These are phyloP conservation scores for Drosophila neotestacea DNA, from an alignment of 2,888 invertebrate species.

Conservation along the genomic window DNA sequence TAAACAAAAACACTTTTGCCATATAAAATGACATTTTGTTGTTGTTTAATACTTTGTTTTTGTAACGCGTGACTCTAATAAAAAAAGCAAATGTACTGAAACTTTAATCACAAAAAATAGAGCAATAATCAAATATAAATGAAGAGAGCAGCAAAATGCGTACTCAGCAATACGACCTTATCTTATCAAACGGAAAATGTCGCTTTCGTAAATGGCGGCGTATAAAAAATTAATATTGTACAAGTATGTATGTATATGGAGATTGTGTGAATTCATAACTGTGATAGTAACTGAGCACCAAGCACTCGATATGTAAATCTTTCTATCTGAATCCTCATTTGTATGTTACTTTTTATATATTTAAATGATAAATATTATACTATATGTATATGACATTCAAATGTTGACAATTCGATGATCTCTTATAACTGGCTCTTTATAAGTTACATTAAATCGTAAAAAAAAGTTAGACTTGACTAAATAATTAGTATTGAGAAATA, in stretches of 20 bases:
- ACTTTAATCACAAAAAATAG: constrained; percentile 70
- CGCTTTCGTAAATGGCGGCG: constrained; percentile 71
- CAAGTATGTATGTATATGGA: constrained; percentile 1
- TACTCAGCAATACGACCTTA: constrained; percentile 46
- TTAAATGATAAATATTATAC: background rate
- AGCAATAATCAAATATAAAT: constrained; percentile 66
- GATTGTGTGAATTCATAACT: constrained; percentile 23
- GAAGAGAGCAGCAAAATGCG: constrained; percentile 39
- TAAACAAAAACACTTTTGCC: constrained; percentile 65
- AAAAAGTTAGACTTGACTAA: too few relatives aligned
- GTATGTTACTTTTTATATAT: background rate
- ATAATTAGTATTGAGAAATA: too few relatives aligned
- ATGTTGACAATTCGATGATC: too few relatives aligned
- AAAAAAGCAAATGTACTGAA: constrained; percentile 59
- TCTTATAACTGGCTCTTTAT: too few relatives aligned
- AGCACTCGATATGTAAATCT: constrained; percentile 18
- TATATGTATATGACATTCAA: too few relatives aligned
- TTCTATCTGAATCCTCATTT: background rate
- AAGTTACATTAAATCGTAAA: too few relatives aligned
- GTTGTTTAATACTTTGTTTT: constrained; percentile 39
- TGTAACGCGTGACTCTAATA: constrained; percentile 71
- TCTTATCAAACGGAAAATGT: constrained; percentile 69
- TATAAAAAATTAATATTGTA: constrained; percentile 59
- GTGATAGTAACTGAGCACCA: constrained; percentile 7
- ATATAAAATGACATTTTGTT: constrained; percentile 62